Evolutionary conservation across 2,888 invertebrate species (phyloP).

Genomic region (Ypsolopha scabrella): DNA sequence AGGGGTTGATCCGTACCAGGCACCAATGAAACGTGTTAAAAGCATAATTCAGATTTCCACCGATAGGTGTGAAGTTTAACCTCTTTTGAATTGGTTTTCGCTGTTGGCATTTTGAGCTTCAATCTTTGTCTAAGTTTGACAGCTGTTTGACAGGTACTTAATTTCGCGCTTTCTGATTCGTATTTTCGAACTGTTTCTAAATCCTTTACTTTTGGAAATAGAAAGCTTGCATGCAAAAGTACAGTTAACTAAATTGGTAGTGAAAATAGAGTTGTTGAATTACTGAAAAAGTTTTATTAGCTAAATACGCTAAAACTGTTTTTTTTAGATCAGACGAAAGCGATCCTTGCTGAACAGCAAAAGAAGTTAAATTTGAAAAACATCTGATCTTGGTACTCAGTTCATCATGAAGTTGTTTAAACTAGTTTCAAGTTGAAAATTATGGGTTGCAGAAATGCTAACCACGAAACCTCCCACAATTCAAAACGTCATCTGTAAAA

Average conservation of each 20-base stretch:
- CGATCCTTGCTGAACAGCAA: no score
- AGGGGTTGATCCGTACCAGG: constrained; percentile 19
- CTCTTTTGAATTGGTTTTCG: constrained; percentile 15
- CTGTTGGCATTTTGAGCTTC: background rate
- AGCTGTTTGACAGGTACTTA: background rate
- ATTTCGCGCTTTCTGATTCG: background rate
- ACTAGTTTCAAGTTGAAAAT: no score
- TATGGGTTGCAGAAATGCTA: no score
- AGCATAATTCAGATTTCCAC: constrained; percentile 4
- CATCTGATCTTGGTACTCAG: no score
- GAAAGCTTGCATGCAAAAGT: background rate
- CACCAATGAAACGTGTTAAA: constrained; percentile 9
- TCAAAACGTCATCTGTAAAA: no score
- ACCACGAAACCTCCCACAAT: no score
- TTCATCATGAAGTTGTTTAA: no score
- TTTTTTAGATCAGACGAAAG: no score
- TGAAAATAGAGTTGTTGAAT: no score
- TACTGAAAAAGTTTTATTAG: no score
- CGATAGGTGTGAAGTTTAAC: constrained; percentile 29
- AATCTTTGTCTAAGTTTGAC: background rate
- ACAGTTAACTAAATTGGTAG: background rate
- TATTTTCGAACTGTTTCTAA: background rate
- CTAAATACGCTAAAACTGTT: no score
- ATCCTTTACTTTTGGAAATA: background rate
- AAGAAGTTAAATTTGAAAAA: no score